A percentile compares a stretch with the other conserved stretches of the same genome.
Conservation (phyloP, 2,113 vertebrate genomes). For the Chamaetylas fuelleborni region DNA sequence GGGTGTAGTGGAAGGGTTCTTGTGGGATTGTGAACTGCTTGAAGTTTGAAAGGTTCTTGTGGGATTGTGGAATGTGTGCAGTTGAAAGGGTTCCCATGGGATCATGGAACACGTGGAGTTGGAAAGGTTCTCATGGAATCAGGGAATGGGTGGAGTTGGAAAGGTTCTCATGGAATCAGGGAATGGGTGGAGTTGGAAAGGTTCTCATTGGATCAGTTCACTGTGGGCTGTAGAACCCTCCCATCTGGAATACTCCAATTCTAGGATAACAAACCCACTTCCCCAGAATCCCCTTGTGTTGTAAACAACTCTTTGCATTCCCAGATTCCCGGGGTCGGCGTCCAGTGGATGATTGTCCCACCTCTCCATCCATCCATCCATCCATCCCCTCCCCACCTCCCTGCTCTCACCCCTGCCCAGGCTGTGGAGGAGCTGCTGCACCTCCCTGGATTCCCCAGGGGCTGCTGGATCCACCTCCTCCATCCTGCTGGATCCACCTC, state of each 20-base stretch:
- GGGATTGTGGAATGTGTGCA: too few relatives aligned
- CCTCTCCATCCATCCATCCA: not conserved
- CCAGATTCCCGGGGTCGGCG: not conserved
- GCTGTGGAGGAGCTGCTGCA: slow-evolving; percentile 44
- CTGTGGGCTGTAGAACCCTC: accelerated
- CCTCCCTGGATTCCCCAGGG: not conserved
- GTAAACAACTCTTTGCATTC: not conserved
- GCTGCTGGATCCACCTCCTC: not conserved
- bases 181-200: not conserved
- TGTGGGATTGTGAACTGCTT: too few relatives aligned
- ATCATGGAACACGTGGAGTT: not conserved
- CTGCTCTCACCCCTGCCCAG: not conserved
- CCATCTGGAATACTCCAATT: accelerated
- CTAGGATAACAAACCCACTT: accelerated
- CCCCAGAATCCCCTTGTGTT: accelerated
- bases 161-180: too few relatives aligned
- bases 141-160: too few relatives aligned
- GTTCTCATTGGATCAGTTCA: not conserved
- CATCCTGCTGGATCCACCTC: not conserved
- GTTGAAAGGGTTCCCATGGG: not conserved
- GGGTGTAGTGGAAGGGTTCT: too few relatives aligned
- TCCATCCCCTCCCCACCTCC: not conserved
- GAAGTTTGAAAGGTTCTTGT: too few relatives aligned
- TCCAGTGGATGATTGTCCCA: slow-evolving; percentile 18
- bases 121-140: too few relatives aligned